Evolutionary conservation across 2,797 vertebrate species (phyloP), one percentile per base, ranked within the genome.

Genomic region (Hydrolagus colliei): DNA sequence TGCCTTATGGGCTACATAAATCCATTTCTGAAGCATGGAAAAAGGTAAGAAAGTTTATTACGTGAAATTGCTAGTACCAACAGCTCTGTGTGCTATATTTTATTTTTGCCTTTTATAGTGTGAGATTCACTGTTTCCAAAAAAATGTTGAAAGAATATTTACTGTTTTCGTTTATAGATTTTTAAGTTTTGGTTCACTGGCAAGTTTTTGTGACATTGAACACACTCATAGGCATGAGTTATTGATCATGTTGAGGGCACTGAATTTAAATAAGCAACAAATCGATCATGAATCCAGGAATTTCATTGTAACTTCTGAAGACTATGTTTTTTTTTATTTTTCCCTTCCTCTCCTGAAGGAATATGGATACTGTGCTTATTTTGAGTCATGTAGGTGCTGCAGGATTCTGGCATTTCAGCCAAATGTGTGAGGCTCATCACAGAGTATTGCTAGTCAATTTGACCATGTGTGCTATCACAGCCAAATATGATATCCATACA

Each of bases 1-100:
- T 92, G 86, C 94, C 95, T 73, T 98, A 98, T 27, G 88, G 88
- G 76, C 91, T 99, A 72, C 97, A 98, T 88, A 92, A 91, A 86
- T 94, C 93, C 86, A 90, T 98, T 14, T 95, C 94, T 78, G 92
- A 92, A 13, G 94, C 92, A 0, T 98, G 97, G 97, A 97, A 91
- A 89, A 96, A 96, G 96, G 98, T 98, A 93, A 89, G n/a, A 75
- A 73, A 87, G 63, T 65, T 9, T 20, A 18, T 52, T 76, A 16
- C 14, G 52, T 35, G 41, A 52, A 52, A 52, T 52, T 52, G 8
- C 67, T 35, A 82, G 7, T 84, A 5, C 1, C 62, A 12, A 32
- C 59, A 41, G 22, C 59, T 4, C 6, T 41, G 7, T 6, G 63
- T 32, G 32, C 35, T 8, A 68, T 72, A 32, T 20, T 61, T 73